Conservation (phyloP, 2,797 vertebrate genomes). For the Notamacropus eugenii region DNA sequence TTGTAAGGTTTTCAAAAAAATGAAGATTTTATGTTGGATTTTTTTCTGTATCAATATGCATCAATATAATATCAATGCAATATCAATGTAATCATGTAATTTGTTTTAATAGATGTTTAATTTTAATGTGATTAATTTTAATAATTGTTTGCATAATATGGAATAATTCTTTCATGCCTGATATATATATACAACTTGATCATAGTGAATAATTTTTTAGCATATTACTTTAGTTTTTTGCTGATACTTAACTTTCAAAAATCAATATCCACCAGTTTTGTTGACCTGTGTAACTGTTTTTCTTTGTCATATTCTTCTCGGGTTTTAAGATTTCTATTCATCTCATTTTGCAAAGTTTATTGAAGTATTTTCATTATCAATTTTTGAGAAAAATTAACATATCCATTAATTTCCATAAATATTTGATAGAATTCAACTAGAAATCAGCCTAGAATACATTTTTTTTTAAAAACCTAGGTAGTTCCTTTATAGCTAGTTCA, state of each 20-base stretch:
- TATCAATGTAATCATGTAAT: background rate
- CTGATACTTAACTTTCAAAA: background rate
- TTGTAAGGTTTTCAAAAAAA: background rate
- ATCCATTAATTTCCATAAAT: background rate
- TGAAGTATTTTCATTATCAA: background rate
- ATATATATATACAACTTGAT: background rate
- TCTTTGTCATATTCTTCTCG: background rate
- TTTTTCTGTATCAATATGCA: background rate
- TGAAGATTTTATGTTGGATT: background rate
- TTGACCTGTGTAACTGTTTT: background rate
- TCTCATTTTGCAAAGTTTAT: background rate
- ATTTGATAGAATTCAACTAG: background rate
- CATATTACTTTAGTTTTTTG: background rate
- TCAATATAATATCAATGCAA: too few relatives aligned
- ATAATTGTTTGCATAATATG: background rate
- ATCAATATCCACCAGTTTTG: background rate
- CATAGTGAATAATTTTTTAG: background rate
- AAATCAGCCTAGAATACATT: background rate
- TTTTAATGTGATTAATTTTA: background rate
- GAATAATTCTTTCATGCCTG: background rate
- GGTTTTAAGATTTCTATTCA: background rate
- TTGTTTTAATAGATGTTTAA: background rate
- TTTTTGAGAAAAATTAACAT: background rate
- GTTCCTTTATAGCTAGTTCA: background rate
- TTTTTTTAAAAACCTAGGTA: background rate